Percentiles rank a stretch among this genome's conserved stretches.
Evolutionary conservation across 2,797 vertebrate genomes (phyloP).

Genomic region (Platalea minor): DNA sequence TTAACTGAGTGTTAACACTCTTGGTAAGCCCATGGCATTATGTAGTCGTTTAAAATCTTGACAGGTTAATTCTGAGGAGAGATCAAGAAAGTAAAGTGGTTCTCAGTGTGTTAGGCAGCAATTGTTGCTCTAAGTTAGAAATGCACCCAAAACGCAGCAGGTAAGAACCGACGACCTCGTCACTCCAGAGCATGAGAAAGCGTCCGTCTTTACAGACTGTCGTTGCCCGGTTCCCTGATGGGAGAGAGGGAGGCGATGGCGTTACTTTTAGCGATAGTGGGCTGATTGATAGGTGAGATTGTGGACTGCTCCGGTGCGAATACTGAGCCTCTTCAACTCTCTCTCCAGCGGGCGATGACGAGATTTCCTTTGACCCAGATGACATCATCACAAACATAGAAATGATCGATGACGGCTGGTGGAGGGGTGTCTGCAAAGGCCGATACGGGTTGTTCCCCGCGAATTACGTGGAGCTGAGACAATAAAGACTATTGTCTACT

Average conservation of each 20-base stretch:
- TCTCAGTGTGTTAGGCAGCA: not conserved
- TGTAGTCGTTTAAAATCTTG: not conserved
- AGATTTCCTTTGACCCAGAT: slow-evolving; percentile 96
- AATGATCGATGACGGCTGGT: slow-evolving; percentile 99
- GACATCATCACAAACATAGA: slow-evolving; percentile 98
- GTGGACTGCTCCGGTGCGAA: accelerated
- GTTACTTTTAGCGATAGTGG: accelerated
- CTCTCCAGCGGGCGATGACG: slow-evolving; percentile 88
- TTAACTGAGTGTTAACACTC: not conserved
- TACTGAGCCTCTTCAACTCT: not conserved
- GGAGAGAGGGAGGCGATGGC: not conserved
- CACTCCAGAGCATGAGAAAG: not conserved
- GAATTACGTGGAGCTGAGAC: slow-evolving; percentile 93
- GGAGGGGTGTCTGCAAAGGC: slow-evolving; percentile 91
- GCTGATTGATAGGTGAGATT: not conserved
- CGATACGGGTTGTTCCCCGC: slow-evolving; percentile 93
- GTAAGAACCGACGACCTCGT: accelerated
- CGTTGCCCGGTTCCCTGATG: not conserved
- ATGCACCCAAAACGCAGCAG: not conserved
- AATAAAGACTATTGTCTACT: slow-evolving; percentile 66
- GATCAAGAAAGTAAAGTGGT: not conserved
- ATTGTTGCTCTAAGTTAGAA: not conserved
- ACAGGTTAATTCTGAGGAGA: not conserved
- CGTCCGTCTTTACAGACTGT: accelerated
- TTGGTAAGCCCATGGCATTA: not conserved